Evolutionary conservation across 37 sponge, comb jelly and placozoan genomes (phyloP).

Genomic region (Chondrosia reniformis): DNA sequence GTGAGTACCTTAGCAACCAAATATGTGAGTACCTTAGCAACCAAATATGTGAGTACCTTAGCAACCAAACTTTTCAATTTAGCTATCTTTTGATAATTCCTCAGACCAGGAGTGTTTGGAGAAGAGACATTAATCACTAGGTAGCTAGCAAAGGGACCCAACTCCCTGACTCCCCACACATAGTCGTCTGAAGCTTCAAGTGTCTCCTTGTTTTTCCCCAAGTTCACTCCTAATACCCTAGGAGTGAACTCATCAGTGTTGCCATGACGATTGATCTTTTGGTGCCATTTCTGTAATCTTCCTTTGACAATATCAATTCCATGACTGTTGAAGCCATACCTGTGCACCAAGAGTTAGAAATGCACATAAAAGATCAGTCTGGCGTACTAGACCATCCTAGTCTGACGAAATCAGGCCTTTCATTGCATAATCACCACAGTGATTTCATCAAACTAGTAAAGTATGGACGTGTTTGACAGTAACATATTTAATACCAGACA

Average conservation of each 20-base stretch:
- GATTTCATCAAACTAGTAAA: background rate
- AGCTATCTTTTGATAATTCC: slow-evolving; percentile 76
- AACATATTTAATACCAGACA: slow-evolving; percentile 17
- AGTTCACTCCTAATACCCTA: slow-evolving; percentile 77
- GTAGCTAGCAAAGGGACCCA: slow-evolving; percentile 86
- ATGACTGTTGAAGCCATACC: slow-evolving; percentile 89
- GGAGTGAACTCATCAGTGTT: too few relatives aligned
- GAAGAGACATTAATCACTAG: slow-evolving; percentile 96
- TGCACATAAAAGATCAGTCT: too few relatives aligned
- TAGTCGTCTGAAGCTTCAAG: slow-evolving; percentile 68
- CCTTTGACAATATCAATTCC: slow-evolving; percentile 51
- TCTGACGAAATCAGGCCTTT: too few relatives aligned
- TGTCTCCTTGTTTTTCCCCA: slow-evolving; percentile 93
- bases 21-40: background rate
- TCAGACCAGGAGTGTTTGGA: slow-evolving; percentile 95
- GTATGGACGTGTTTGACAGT: background rate
- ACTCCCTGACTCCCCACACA: slow-evolving; percentile 52
- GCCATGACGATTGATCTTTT: too few relatives aligned
- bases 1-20: background rate
- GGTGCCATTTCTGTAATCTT: slow-evolving; percentile 43
- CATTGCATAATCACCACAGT: background rate
- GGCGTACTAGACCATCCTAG: too few relatives aligned
- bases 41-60: background rate
- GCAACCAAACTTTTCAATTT: slow-evolving; percentile 25
- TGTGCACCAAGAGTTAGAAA: too few relatives aligned